These are phyloP conservation scores for Tupaia chinensis DNA, from an alignment of 2,113 vertebrate species.

Conservation along the genomic window DNA sequence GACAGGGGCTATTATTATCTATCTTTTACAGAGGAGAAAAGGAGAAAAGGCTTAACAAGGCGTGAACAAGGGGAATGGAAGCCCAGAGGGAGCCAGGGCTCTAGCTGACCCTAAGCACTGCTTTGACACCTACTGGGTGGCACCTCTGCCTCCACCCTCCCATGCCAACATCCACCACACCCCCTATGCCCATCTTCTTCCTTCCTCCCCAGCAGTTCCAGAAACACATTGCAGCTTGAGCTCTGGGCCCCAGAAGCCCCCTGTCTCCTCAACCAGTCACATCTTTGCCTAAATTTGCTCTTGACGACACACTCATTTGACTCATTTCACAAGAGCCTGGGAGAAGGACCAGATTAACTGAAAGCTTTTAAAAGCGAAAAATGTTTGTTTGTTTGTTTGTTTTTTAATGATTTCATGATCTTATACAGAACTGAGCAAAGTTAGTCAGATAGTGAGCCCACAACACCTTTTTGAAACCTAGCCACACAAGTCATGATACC, in stretches of 20 bases:
- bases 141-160: not conserved
- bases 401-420: constrained; percentile 15
- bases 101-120: not conserved
- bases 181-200: no score
- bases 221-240: not conserved
- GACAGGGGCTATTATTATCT: not conserved
- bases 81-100: not conserved
- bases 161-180: rapidly evolving
- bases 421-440: not conserved
- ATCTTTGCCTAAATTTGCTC: constrained; percentile 12
- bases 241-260: not conserved
- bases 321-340: not conserved
- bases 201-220: not conserved
- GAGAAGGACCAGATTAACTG: constrained; percentile 19
- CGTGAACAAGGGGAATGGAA: not conserved
- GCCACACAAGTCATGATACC: not conserved
- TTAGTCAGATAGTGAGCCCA: not conserved
- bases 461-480: not conserved
- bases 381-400: no score
- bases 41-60: not conserved
- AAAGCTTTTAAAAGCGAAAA: constrained; percentile 51
- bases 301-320: not conserved
- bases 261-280: not conserved
- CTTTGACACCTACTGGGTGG: no score
- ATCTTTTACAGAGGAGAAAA: not conserved